Conservation (phyloP, 1,140 invertebrate species). For the Drosophila varians region DNA sequence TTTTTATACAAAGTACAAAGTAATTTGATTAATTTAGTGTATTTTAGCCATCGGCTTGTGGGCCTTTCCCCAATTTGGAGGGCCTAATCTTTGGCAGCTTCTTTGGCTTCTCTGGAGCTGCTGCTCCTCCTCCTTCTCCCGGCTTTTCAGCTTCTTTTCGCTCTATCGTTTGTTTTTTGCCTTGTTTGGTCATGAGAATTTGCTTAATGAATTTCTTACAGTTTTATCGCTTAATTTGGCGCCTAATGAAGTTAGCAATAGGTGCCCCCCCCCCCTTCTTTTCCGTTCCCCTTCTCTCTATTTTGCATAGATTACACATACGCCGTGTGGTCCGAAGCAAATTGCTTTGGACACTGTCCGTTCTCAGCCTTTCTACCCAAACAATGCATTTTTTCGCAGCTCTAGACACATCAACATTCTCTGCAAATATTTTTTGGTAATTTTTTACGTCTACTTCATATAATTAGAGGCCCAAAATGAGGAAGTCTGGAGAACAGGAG, state of each 20-base stretch:
- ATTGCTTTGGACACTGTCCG: constrained; percentile 30
- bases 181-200: constrained; percentile 67
- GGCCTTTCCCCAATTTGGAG: constrained; percentile 29
- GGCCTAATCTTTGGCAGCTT: constrained; percentile 38
- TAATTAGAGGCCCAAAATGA: constrained; percentile 65
- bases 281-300: constrained; percentile 17
- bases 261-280: constrained; percentile 15
- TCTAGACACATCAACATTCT: constrained; percentile 19
- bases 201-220: constrained; percentile 74
- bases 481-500: constrained; percentile 19
- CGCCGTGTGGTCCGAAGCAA: constrained; percentile 59
- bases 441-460: constrained; percentile 62
- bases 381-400: constrained; percentile 31
- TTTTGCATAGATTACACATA: constrained; percentile 65
- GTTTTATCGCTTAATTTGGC: constrained; percentile 76
- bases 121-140: neutral
- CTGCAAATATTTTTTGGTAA: constrained; percentile 70
- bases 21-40: constrained; percentile 7
- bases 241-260: constrained; percentile 72
- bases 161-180: constrained; percentile 38
- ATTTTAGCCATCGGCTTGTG: neutral
- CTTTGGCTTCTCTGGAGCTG: constrained; percentile 31
- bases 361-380: constrained; percentile 29
- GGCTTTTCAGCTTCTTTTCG: constrained; percentile 6
- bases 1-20: neutral